Conservation (phyloP, 2,797 vertebrate genomes). For the Astyanax mexicanus region DNA sequence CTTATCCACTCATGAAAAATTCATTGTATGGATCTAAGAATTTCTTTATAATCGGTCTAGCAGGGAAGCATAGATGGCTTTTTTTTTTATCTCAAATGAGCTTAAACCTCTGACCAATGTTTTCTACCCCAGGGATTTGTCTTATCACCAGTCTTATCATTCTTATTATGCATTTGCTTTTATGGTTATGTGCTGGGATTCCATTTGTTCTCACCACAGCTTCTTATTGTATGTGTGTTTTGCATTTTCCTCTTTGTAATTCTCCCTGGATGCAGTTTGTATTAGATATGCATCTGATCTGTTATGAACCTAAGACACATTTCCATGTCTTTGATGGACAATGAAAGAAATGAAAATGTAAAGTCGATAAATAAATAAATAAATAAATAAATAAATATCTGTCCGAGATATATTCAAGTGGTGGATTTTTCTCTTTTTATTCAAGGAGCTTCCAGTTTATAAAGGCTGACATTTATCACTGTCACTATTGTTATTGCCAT, state of each 20-base stretch:
- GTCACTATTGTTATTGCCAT: not conserved
- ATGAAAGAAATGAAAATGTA: not conserved
- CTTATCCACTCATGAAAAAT: not conserved
- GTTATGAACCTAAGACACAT: too few species aligned
- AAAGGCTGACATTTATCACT: not conserved
- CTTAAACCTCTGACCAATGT: too few species aligned
- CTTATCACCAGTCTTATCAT: too few species aligned
- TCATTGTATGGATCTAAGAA: not conserved
- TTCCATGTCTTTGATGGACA: not conserved
- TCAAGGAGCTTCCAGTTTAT: not conserved
- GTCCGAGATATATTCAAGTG: not conserved
- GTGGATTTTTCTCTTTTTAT: not conserved
- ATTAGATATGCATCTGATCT: too few species aligned
- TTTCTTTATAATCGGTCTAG: not conserved
- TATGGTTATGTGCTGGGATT: too few species aligned
- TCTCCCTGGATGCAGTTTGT: too few species aligned
- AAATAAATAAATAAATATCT: not conserved
- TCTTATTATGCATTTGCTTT: too few species aligned
- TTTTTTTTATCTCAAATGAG: not conserved
- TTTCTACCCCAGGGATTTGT: too few species aligned
- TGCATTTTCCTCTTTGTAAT: too few species aligned
- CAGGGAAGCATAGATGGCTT: not conserved
- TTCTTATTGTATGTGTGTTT: too few species aligned
- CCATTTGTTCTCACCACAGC: too few species aligned
- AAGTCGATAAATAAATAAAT: too few species aligned